Conservation (phyloP, 2,888 invertebrate genomes). For the Polyommatus icarus region DNA sequence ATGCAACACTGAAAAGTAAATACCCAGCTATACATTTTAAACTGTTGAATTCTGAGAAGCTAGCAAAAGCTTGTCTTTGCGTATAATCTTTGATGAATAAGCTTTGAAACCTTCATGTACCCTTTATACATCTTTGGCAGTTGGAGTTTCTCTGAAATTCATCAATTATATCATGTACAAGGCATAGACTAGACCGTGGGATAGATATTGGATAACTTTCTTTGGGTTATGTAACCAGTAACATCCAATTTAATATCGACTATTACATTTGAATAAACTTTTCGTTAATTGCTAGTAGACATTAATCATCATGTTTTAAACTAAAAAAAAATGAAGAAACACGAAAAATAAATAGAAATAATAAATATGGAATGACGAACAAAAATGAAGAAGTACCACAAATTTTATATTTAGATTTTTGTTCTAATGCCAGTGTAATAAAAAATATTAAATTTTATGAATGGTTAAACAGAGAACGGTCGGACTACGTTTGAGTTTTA, state of each 20-base stretch:
- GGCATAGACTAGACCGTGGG: neutral
- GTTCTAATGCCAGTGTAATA: too few species aligned
- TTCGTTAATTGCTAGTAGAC: constrained; percentile 18
- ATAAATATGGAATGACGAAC: neutral
- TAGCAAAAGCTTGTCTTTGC: too few species aligned
- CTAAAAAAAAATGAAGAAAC: neutral
- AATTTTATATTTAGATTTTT: too few species aligned
- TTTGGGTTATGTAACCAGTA: neutral
- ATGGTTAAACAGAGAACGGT: neutral
- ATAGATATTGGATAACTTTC: constrained; percentile 14
- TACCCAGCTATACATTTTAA: too few species aligned
- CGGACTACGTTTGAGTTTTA: neutral
- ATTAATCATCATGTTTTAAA: neutral
- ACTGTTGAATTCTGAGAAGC: too few species aligned
- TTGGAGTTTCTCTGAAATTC: neutral
- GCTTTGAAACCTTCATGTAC: too few species aligned
- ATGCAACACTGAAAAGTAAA: too few species aligned
- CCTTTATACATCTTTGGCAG: too few species aligned
- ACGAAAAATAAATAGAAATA: too few species aligned
- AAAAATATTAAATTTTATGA: neutral
- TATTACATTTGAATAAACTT: neutral
- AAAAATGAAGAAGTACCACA: neutral
- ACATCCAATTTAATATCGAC: neutral
- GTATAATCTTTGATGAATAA: too few species aligned
- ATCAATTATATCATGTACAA: neutral